Conservation (phyloP, 2,113 vertebrate genomes). For the Nesogale talazaci region DNA sequence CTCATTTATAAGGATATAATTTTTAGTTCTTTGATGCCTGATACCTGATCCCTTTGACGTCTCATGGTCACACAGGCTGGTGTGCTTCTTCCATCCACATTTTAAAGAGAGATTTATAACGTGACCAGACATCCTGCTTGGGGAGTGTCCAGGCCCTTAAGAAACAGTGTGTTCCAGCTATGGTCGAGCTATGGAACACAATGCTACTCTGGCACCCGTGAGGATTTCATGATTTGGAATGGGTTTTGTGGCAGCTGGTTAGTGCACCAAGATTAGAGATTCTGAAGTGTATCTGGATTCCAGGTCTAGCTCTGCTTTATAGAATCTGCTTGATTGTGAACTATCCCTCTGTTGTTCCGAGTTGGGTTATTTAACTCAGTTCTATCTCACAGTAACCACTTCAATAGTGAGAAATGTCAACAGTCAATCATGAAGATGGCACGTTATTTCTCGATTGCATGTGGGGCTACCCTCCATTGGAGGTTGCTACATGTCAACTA, state of each 20-base stretch:
- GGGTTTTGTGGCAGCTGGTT: neutral
- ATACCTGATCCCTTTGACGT: no score
- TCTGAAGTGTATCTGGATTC: neutral
- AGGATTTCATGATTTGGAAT: neutral
- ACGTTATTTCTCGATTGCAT: neutral
- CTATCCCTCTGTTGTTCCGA: neutral
- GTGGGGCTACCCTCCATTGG: neutral
- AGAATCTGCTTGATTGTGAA: neutral
- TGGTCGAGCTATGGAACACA: neutral
- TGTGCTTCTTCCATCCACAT: neutral
- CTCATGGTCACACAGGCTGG: no score
- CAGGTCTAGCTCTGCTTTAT: neutral
- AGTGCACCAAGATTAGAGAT: neutral
- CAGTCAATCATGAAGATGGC: neutral
- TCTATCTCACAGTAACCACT: neutral
- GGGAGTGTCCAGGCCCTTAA: neutral
- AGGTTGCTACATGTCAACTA: neutral
- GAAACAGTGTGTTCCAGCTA: neutral
- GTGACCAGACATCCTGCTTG: rapidly evolving
- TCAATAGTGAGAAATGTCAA: neutral
- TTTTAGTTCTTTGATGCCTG: no score
- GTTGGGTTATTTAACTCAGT: neutral
- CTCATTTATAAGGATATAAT: no score
- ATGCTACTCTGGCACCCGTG: neutral
- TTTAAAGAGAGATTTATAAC: neutral